phyloP scores from a whole-genome alignment of 2,888 invertebrate genomes.

The Cyrtodaria siliqua region DNA sequence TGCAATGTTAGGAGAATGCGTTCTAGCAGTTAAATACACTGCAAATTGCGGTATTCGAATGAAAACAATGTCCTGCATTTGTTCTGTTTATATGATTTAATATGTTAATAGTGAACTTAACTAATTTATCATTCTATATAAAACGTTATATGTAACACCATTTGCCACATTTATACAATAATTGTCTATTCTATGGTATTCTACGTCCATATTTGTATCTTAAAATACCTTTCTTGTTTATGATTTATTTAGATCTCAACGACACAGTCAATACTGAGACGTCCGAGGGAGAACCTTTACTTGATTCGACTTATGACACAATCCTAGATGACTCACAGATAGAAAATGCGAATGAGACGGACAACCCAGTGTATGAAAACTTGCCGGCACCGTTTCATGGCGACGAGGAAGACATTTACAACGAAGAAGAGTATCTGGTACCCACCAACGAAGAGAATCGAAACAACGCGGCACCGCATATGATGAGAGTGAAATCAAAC shows the following conservation, averaged over 20 bases:
- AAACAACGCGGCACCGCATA: slow-evolving; percentile 19
- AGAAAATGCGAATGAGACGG: not conserved
- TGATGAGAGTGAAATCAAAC: not conserved
- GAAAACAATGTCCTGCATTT: not conserved
- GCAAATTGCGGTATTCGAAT: too few relatives aligned
- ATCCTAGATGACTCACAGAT: not conserved
- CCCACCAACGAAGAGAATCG: slow-evolving; percentile 42
- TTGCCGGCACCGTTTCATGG: not conserved
- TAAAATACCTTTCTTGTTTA: not conserved
- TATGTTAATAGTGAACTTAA: too few relatives aligned
- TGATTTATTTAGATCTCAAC: slow-evolving; percentile 10
- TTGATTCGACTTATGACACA: slow-evolving; percentile 22
- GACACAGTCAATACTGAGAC: slow-evolving; percentile 23
- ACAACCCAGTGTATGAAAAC: slow-evolving; percentile 40
- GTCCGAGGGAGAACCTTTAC: slow-evolving; percentile 16
- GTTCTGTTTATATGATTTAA: not conserved
- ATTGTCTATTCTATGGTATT: not conserved
- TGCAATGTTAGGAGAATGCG: too few relatives aligned
- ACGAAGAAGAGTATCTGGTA: slow-evolving; percentile 43
- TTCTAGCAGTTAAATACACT: too few relatives aligned
- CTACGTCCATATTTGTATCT: not conserved
- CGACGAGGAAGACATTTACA: slow-evolving; percentile 51
- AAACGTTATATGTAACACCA: too few relatives aligned
- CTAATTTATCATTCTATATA: too few relatives aligned
- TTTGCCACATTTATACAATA: not conserved